Evolutionary conservation across 64 coral and sea anemone genomes (phyloP), one percentile per base, ranked within the genome.

Genomic region (Montipora foliosa): DNA sequence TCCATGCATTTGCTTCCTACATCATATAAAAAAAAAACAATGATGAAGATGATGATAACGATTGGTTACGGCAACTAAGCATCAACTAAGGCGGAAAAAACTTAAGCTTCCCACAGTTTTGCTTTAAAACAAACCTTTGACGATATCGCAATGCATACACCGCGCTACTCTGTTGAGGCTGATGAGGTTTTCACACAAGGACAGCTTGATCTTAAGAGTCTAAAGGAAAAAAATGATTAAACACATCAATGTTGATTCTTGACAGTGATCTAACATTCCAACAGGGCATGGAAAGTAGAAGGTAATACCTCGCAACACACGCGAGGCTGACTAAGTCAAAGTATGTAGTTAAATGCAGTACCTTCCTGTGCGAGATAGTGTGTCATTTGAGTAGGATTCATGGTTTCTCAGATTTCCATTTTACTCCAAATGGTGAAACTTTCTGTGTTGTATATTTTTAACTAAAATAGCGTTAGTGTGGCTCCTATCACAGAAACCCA

Each of bases 101-200:
- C 61, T 64, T 64, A 37, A 37, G 61, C 9, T 11, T 3, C 0
- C 0, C 61, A 64, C 3, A 15, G 9, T 7, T 64, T 14, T 15
- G 13, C 16, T 17, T 50, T 24, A 8, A 22, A 12, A 78, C 57
- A 81, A 67, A 73, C 62, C 37, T 82, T 82, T 87, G 20, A 47
- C 52, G 13, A 47, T 21, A 85, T 87, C 91, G 67, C 91, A 93
- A 46, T 74, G 52, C 6, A 19, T 20, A 67, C 91, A 93, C n/a
- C 49, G 10, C 2, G 67, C 44, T 0, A 87, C 75, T 93, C 58
- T 78, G 49, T 87, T 86, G 3, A 93, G 44, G 49, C 91, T 93
- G 37, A 93, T 87, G 44, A 93, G 82, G 70, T 93, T 93, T 66
- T 93, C 82, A 46, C 91, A 93, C n/a, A 93, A 10, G 45, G 55